phyloP scores from a whole-genome alignment of 2,797 vertebrate genomes.

The Aldrovandia affinis region DNA sequence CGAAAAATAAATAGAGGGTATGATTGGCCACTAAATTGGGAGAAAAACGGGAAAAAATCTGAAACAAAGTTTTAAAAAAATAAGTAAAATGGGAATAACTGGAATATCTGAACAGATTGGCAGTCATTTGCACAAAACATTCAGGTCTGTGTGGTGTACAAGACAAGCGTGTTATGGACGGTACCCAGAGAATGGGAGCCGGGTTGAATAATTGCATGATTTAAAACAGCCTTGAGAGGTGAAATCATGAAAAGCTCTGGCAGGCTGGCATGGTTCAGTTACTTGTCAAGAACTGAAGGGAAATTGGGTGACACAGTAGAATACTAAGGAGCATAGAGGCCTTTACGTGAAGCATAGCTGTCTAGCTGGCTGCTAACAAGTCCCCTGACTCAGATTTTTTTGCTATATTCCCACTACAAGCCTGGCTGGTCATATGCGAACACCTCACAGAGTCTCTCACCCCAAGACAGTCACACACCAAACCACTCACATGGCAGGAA shows the following conservation, averaged over 20 bases:
- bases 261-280: conserved; percentile 57
- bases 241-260: conserved; percentile 55
- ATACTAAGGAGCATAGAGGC: conserved; percentile 37
- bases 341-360: conserved; percentile 50
- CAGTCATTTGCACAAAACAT: background rate
- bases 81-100: background rate
- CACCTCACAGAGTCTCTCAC: background rate
- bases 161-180: background rate
- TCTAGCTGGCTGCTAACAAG: conserved; percentile 60
- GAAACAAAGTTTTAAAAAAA: too few relatives aligned
- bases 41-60: too few relatives aligned
- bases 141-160: background rate
- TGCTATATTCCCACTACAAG: background rate
- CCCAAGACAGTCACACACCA: background rate
- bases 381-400: conserved; percentile 48
- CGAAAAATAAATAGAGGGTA: too few relatives aligned
- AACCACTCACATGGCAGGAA: background rate
- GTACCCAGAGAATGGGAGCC: background rate
- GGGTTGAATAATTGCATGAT: background rate
- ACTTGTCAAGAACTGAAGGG: conserved; percentile 55
- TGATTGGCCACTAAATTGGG: too few relatives aligned
- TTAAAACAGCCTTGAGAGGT: conserved; percentile 37
- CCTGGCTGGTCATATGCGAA: background rate
- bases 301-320: conserved; percentile 44
- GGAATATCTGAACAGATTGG: background rate